Conservation (phyloP, 2,888 invertebrate genomes). For the Chymomyza fuscimana region DNA sequence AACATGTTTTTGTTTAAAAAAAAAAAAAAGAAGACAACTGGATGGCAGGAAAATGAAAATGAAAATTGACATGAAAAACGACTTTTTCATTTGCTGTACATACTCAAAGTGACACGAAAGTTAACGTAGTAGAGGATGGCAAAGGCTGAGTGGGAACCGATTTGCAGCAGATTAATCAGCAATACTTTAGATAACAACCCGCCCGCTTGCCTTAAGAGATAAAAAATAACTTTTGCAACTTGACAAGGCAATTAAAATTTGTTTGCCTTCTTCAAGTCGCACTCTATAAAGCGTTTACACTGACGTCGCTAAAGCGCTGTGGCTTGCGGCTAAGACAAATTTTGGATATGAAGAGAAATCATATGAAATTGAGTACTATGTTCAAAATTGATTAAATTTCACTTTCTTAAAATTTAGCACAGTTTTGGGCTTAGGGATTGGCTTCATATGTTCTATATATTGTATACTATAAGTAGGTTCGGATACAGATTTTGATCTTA, state of each 20-base stretch:
- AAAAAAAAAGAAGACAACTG: constrained; percentile 8
- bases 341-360: too few relatives aligned
- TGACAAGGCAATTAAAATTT: background rate
- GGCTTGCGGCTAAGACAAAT: too few relatives aligned
- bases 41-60: constrained; percentile 21
- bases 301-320: too few relatives aligned
- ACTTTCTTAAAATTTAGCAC: too few relatives aligned
- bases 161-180: background rate
- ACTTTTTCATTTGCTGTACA: constrained; percentile 34
- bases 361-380: too few relatives aligned
- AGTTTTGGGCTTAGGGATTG: too few relatives aligned
- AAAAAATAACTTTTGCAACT: background rate
- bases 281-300: too few relatives aligned
- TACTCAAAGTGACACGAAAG: background rate
- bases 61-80: constrained; percentile 46
- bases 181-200: background rate
- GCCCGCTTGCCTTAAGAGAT: background rate
- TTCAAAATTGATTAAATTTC: too few relatives aligned
- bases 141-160: background rate
- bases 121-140: background rate
- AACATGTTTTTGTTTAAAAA: constrained; percentile 7
- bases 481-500: too few relatives aligned
- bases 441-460: too few relatives aligned
- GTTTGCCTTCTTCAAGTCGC: background rate
- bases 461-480: too few relatives aligned